These are phyloP conservation scores for Phylloscopus trochiloides DNA, from an alignment of 2,113 vertebrate genomes.

Conservation along the genomic window DNA sequence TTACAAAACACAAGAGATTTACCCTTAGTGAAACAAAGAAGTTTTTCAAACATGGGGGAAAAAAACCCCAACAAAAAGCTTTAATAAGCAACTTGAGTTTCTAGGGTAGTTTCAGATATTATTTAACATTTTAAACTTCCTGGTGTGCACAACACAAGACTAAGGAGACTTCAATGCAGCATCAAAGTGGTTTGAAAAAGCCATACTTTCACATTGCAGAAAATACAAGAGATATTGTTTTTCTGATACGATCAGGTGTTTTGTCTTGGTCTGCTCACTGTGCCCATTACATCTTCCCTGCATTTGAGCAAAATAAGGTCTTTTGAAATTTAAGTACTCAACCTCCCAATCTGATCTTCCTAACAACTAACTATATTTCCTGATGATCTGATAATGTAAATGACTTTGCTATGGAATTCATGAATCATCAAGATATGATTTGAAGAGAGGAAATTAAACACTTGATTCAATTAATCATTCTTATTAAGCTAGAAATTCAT, in stretches of 20 bases:
- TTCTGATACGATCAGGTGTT: background rate
- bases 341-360: background rate
- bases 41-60: slow-evolving; percentile 55
- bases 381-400: slow-evolving; percentile 61
- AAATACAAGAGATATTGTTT: background rate
- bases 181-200: slow-evolving; percentile 11
- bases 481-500: slow-evolving; percentile 47
- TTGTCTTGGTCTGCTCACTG: background rate
- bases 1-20: slow-evolving; percentile 81
- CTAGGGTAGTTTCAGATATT: slow-evolving; percentile 62
- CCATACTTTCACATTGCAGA: background rate
- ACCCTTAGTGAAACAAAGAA: slow-evolving; percentile 73
- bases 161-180: background rate
- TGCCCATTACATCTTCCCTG: background rate
- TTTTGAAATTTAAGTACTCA: background rate
- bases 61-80: background rate
- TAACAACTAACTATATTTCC: slow-evolving; percentile 33
- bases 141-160: background rate
- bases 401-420: slow-evolving; percentile 54
- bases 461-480: slow-evolving; percentile 68
- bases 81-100: slow-evolving; percentile 72
- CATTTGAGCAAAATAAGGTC: background rate
- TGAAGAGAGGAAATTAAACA: slow-evolving; percentile 69
- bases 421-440: slow-evolving; percentile 58
- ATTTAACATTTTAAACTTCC: slow-evolving; percentile 67